Base-by-base conservation (phyloP, 2,888 invertebrate genomes). In the Mycogona germanica region DNA sequence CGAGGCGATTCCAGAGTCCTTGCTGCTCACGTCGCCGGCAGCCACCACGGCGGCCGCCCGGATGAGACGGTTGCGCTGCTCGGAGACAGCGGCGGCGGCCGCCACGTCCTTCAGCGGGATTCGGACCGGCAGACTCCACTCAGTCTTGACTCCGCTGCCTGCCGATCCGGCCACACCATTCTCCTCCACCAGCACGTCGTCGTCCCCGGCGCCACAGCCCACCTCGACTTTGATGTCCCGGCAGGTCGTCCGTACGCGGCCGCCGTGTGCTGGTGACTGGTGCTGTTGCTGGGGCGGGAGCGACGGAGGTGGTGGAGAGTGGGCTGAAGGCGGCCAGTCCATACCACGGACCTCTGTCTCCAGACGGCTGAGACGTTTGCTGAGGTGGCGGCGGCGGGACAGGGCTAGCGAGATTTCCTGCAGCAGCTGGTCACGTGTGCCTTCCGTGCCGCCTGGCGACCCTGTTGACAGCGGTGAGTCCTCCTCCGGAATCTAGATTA, bases 371-470 rank as follows among this genome's bases (percentile, higher is more conserved):
- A 74, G 72, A 70, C 87, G 85, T 50, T 80, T 80, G 64, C 87
- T 86, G 52, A 93, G 73, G 63, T 86, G 80, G 70, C 91, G 91
- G 42, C 88, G 77, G 62, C 88, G 84, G 6, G 83, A 78, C 60
- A 91, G 70, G 4, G 87, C 88, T 2, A 84, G 81, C 5, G 84
- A 84, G 63, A 92, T 88, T 72, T 92, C 91, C 65, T 83, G 82
- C 55, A 91, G 70, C 60, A 92, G 81, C 14, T 25, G 32, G 32
- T 47, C 32, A 3, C 32, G 29, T 2, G 47, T 30, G 9, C 23
- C 47, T 3, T 29, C 30, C 3, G 47, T 32, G n/a, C 30, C 28
- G 9, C 23, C 47, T 3, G 47, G 47, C 3, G 47, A 47, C n/a
- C 30, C 28, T 47, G 47, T 5, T n/a, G n/a, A n/a, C n/a, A n/a